phyloP scores from a whole-genome alignment of 2,797 vertebrate species.

The Squalus acanthias region DNA sequence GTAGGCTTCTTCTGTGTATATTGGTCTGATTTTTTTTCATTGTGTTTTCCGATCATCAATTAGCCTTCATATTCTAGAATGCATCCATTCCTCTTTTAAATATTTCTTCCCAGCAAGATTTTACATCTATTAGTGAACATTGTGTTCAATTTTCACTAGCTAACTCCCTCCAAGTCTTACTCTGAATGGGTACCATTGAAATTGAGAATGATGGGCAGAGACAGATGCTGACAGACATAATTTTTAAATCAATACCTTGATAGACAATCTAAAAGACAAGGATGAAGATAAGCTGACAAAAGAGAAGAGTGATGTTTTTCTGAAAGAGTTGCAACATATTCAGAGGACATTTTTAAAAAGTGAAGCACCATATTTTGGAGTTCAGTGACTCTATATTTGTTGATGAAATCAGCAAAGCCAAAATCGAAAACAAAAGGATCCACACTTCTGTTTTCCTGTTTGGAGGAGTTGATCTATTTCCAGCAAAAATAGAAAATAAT shows the following conservation, averaged over 20 bases:
- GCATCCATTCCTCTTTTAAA: neutral
- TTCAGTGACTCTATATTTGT: neutral
- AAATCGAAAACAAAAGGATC: neutral
- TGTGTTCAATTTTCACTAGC: neutral
- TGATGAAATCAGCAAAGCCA: neutral
- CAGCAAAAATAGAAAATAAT: neutral
- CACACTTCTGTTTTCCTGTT: too few relatives aligned
- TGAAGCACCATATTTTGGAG: neutral
- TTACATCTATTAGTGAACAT: neutral
- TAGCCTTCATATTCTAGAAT: neutral
- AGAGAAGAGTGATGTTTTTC: neutral
- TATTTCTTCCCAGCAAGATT: neutral
- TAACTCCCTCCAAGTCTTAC: neutral
- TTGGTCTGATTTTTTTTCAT: neutral
- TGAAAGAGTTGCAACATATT: neutral
- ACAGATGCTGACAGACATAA: neutral
- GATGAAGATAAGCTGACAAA: neutral
- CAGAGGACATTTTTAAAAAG: neutral
- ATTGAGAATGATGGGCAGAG: constrained; percentile 1
- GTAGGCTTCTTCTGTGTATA: neutral
- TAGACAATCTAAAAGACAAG: constrained; percentile 2
- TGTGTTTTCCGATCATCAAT: neutral
- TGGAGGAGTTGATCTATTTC: neutral
- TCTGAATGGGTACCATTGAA: neutral
- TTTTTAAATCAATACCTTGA: constrained; percentile 25